Evolutionary conservation across 2,113 vertebrate genomes (phyloP).

Genomic region (Sorex fumeus): DNA sequence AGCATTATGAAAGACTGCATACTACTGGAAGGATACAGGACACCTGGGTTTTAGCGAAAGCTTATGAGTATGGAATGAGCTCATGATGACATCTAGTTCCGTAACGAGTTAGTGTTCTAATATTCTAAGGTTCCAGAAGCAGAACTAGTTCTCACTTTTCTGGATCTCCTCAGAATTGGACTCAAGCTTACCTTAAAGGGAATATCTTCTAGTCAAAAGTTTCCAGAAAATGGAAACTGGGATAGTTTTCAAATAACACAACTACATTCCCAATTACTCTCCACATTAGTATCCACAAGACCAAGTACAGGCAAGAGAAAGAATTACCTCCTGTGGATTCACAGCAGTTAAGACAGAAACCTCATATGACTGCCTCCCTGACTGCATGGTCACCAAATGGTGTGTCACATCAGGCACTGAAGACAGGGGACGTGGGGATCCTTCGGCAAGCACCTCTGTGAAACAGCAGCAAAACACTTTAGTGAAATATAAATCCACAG

Average conservation of each 20-base stretch:
- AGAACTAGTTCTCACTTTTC: constrained; percentile 32
- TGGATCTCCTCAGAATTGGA: background rate
- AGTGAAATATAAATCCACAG: constrained; percentile 58
- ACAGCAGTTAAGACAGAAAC: constrained; percentile 90
- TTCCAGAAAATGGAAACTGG: constrained; percentile 13
- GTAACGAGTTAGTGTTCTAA: constrained; percentile 26
- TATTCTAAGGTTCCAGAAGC: constrained; percentile 37
- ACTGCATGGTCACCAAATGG: constrained; percentile 92
- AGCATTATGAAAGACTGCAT: background rate
- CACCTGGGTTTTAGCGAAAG: constrained; percentile 13
- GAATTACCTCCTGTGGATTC: constrained; percentile 82
- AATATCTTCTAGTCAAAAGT: constrained; percentile 48
- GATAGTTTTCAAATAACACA: constrained; percentile 57
- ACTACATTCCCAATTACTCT: constrained; percentile 18
- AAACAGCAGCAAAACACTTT: constrained; percentile 71
- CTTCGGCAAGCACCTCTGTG: constrained; percentile 85
- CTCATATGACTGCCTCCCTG: constrained; percentile 89
- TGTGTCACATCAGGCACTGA: constrained; percentile 90
- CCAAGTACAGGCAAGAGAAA: background rate
- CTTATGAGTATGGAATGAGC: constrained; percentile 21
- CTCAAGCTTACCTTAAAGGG: constrained; percentile 7
- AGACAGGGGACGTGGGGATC: constrained; percentile 70
- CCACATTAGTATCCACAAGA: constrained; percentile 31
- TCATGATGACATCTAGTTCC: background rate
- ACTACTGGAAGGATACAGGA: background rate